Percentiles rank a stretch among this genome's conserved stretches.
These are phyloP conservation scores for Cyanistes caeruleus DNA, from an alignment of 2,113 vertebrate species.

Conservation along the genomic window DNA sequence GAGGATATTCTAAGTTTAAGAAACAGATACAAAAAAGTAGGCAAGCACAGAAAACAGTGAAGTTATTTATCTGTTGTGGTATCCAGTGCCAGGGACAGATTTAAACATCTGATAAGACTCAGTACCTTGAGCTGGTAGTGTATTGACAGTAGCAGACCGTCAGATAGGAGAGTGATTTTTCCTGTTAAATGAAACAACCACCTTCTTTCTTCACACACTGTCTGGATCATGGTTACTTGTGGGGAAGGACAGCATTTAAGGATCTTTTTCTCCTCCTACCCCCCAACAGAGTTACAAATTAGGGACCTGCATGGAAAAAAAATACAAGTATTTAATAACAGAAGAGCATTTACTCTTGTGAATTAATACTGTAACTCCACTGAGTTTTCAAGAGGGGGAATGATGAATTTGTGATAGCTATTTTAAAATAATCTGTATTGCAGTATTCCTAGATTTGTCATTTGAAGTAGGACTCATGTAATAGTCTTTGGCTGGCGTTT, in stretches of 20 bases:
- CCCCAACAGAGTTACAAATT: fast-evolving
- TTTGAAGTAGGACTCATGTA: not conserved
- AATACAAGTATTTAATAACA: not conserved
- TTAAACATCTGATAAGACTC: not conserved
- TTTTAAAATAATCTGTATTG: not conserved
- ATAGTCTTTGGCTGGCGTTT: not conserved
- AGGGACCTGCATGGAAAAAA: not conserved
- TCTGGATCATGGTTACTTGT: not conserved
- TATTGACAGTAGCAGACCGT: not conserved
- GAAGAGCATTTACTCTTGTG: not conserved
- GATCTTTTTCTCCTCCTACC: not conserved
- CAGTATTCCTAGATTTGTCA: not conserved
- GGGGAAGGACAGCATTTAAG: not conserved
- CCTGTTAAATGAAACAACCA: not conserved
- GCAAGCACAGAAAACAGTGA: not conserved
- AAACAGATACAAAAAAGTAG: not conserved
- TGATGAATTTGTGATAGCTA: not conserved
- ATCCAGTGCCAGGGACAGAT: not conserved
- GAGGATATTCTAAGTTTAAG: not conserved
- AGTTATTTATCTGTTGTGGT: not conserved
- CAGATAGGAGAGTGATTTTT: not conserved
- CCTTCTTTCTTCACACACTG: not conserved
- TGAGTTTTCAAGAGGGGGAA: not conserved
- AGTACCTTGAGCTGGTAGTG: not conserved
- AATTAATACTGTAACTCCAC: not conserved